Conservation (phyloP, 2,797 vertebrate species). For the Austrolebias charrua region DNA sequence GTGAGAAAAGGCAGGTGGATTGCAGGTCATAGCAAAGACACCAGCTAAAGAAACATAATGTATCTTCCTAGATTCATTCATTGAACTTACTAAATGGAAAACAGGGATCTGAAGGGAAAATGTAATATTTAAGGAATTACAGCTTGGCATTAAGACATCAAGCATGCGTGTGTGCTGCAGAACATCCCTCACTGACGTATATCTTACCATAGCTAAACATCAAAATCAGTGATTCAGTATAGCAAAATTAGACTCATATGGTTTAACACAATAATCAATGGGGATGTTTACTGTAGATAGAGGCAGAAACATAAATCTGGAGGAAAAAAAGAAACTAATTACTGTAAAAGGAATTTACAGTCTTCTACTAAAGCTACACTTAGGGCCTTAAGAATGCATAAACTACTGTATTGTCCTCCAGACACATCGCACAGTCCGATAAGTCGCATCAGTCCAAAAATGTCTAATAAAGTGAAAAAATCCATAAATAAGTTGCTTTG, state of each 20-base stretch:
- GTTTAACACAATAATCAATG: no score
- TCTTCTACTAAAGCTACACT: neutral
- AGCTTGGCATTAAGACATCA: constrained; percentile 31
- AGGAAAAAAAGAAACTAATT: neutral
- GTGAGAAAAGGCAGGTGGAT: constrained; percentile 47
- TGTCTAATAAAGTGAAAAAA: no score
- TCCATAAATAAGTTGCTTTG: no score
- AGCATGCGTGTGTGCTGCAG: constrained; percentile 1
- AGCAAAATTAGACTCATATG: neutral
- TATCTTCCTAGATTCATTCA: constrained; percentile 8
- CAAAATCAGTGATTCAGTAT: constrained; percentile 14
- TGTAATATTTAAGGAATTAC: constrained; percentile 51
- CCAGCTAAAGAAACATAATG: constrained; percentile 50
- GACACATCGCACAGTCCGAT: no score
- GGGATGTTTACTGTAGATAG: no score
- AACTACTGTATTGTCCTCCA: no score
- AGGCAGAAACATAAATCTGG: neutral
- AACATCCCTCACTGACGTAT: constrained; percentile 15
- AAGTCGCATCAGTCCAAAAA: no score
- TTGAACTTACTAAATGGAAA: constrained; percentile 51
- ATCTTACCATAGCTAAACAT: neutral
- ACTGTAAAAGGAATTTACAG: neutral
- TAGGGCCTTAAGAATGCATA: neutral
- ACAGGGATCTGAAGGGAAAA: constrained; percentile 46
- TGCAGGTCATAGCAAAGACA: constrained; percentile 36